Evolutionary conservation across 2,797 vertebrate species (phyloP), one percentile per base, ranked within the genome.

Genomic region (Naso thynnoides): DNA sequence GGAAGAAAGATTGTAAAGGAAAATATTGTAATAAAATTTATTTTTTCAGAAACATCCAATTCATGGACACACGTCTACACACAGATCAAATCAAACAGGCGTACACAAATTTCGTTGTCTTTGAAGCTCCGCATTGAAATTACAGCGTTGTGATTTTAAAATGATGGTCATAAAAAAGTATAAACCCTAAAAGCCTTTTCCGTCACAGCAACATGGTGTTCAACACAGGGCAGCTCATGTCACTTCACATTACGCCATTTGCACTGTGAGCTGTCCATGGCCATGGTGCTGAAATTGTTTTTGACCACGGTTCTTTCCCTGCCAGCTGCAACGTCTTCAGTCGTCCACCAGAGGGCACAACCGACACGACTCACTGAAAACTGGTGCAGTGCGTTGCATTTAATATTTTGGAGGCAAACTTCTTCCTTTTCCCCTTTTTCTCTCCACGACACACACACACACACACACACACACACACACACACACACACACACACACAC

Each of bases 201-300:
- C 1, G 3, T 62, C 49, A 33, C 6, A 42, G 3, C 39, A 23
- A 10, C 14, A n/a, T 54, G 18, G 47, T 8, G 3, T 14, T 60
- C 6, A 29, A 4, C 21, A 50, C 1, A 44, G 1, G n/a, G 3
- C 18, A 31, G 8, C 45, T 26, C 0, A 1, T 27, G 18, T 18
- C 57, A 49, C 38, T 21, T 70, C 9, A 23, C 16, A 38, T 48
- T 21, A 14, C n/a, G 44, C 16, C 38, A 36, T n/a, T 60, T 26
- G 13, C 36, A 44, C 2, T 19, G 56, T 78, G 85, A 89, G 66
- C 90, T 93, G 82, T 91, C 86, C 88, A 7, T 24, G 21, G 1
- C 8, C 33, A 8, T 62, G 55, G 92, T 93, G 79, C 92, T 94
- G 91, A 91, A 88, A 71, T 18, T 9, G 24, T 33, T 41, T 58